These are phyloP conservation scores for Oopsacas minuta DNA, from an alignment of 37 sponge, comb jelly and placozoan genomes.

Conservation along the genomic window DNA sequence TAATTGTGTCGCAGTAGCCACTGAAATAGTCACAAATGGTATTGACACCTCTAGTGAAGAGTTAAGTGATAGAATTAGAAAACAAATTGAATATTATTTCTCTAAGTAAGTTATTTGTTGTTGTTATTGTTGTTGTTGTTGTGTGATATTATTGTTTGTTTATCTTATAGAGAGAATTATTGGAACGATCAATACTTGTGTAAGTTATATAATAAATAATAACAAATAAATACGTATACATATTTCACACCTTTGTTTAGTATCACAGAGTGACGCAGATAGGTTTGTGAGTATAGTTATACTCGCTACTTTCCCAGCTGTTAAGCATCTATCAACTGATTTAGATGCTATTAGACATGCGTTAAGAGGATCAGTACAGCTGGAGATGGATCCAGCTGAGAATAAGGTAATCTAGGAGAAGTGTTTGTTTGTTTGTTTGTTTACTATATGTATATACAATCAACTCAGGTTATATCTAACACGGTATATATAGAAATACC, in stretches of 20 bases:
- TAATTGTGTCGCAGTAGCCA: too few species aligned
- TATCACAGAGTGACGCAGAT: constrained; percentile 2
- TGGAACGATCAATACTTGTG: constrained; percentile 12
- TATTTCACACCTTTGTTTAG: background rate
- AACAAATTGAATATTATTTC: constrained; percentile 12
- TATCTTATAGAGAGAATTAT: background rate
- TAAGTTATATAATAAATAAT: background rate
- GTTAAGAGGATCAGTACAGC: background rate
- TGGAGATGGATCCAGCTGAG: background rate
- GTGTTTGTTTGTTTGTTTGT: too few species aligned
- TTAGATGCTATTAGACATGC: background rate
- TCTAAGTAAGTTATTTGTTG: background rate
- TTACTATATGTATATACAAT: too few species aligned
- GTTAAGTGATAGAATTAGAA: background rate
- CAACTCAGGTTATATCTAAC: too few species aligned
- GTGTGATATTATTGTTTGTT: background rate
- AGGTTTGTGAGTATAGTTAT: background rate
- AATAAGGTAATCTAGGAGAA: too few species aligned
- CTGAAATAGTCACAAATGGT: too few species aligned
- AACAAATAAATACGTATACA: background rate
- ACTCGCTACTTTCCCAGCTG: background rate
- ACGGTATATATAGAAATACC: too few species aligned
- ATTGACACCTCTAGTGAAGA: too few species aligned
- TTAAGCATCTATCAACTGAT: background rate
- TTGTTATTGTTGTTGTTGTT: background rate